These are phyloP conservation scores for Cotesia chilonis DNA, from an alignment of 1,140 invertebrate genomes.

Conservation along the genomic window DNA sequence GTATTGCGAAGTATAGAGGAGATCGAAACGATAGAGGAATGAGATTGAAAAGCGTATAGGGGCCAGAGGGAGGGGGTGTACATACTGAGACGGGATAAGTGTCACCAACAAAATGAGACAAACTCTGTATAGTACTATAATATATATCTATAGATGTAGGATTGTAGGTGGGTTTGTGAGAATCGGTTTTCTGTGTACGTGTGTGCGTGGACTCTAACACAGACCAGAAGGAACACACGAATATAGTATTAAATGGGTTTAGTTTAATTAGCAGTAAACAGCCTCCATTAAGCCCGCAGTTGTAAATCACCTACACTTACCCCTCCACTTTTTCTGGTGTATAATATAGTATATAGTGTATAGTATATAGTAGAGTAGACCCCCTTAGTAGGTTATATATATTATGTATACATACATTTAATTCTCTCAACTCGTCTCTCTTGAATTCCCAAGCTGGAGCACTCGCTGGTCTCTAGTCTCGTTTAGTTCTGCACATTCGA, in stretches of 20 bases:
- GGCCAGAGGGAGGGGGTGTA: slow-evolving; percentile 40
- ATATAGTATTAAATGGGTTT: slow-evolving; percentile 56
- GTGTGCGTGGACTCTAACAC: too few relatives aligned
- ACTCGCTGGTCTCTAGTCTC: too few relatives aligned
- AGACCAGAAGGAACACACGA: background rate
- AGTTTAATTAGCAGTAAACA: slow-evolving; percentile 64
- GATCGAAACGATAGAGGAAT: slow-evolving; percentile 32
- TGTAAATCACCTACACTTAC: slow-evolving; percentile 61
- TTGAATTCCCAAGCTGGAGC: background rate
- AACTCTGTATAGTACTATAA: background rate
- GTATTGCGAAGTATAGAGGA: slow-evolving; percentile 16
- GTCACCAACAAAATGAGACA: background rate
- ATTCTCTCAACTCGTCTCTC: slow-evolving; percentile 16
- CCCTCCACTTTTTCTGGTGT: slow-evolving; percentile 38
- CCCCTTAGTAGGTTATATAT: background rate
- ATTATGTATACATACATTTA: background rate
- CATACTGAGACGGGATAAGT: slow-evolving; percentile 36
- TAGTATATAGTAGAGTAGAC: background rate
- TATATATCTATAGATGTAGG: too few relatives aligned
- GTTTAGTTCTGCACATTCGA: too few relatives aligned
- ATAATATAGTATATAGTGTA: slow-evolving; percentile 10
- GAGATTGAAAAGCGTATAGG: slow-evolving; percentile 38
- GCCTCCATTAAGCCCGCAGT: slow-evolving; percentile 58
- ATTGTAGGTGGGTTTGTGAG: slow-evolving; percentile 18
- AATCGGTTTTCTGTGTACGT: slow-evolving; percentile 46